A percentile compares a stretch with the other conserved stretches of the same genome.
These are phyloP conservation scores for Drosophila mimetica DNA, from an alignment of 2,888 invertebrate genomes.

Conservation along the genomic window DNA sequence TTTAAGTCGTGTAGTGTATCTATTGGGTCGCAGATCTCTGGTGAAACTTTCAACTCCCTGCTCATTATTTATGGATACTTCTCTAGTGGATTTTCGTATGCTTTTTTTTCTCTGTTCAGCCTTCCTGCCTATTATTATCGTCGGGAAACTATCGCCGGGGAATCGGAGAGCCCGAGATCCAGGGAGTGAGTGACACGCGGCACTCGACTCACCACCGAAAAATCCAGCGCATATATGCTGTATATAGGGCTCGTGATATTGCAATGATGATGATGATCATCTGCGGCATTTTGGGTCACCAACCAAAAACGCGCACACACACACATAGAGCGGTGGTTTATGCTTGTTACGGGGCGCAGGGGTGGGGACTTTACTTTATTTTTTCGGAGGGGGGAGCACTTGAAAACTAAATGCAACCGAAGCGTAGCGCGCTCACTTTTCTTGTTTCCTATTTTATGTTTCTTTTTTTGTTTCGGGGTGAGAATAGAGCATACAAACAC, in stretches of 20 bases:
- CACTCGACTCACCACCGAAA: conserved; percentile 41
- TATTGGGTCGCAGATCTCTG: not conserved
- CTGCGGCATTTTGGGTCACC: conserved; percentile 74
- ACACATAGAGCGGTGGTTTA: conserved; percentile 42
- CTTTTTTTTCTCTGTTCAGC: not conserved
- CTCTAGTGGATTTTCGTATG: conserved; percentile 4
- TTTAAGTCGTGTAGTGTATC: not conserved
- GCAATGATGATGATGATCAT: conserved; percentile 62
- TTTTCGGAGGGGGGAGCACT: conserved; percentile 17
- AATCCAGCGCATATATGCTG: conserved; percentile 8
- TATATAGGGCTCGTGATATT: conserved; percentile 36
- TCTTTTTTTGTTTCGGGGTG: conserved; percentile 3
- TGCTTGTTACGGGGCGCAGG: conserved; percentile 40
- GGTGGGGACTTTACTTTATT: conserved; percentile 10
- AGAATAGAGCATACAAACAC: conserved; percentile 1
- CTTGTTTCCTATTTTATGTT: conserved; percentile 22
- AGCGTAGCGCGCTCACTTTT: conserved; percentile 28
- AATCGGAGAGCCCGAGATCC: conserved; percentile 2
- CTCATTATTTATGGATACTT: conserved; percentile 36
- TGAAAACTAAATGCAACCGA: conserved; percentile 39
- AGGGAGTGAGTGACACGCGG: conserved; percentile 39
- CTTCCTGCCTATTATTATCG: conserved; percentile 46
- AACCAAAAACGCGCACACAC: conserved; percentile 76
- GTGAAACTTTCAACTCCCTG: not conserved
- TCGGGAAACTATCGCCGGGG: conserved; percentile 19